Evolutionary conservation across 2,113 vertebrate species (phyloP).

Genomic region (Microtus montanus): DNA sequence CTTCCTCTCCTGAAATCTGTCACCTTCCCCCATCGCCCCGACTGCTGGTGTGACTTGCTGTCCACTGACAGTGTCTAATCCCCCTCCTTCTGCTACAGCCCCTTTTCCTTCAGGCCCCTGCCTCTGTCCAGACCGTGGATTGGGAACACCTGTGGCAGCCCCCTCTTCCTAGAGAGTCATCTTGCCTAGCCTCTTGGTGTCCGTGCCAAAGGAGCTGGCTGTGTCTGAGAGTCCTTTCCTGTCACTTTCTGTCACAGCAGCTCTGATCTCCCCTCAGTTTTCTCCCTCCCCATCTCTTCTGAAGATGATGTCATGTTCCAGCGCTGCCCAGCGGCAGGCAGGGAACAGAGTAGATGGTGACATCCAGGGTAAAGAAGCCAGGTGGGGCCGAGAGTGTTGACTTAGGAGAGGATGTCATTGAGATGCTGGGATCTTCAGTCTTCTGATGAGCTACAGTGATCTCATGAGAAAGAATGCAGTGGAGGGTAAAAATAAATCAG

Average conservation of each 20-base stretch:
- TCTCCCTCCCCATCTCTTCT: conserved; percentile 3
- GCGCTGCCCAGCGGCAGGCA: conserved; percentile 19
- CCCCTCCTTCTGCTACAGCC: background rate
- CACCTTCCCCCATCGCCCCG: background rate
- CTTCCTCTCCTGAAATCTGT: background rate
- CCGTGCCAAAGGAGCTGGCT: background rate
- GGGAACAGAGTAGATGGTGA: conserved; percentile 56
- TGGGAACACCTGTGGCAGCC: background rate
- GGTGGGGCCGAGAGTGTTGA: background rate
- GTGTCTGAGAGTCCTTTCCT: background rate
- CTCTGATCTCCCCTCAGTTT: background rate
- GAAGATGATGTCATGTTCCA: conserved; percentile 71
- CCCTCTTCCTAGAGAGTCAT: background rate
- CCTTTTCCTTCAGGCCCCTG: background rate
- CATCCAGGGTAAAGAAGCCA: conserved; percentile 48
- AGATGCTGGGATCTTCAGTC: conserved; percentile 53
- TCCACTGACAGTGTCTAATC: background rate
- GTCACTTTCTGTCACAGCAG: background rate
- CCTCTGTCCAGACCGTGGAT: background rate
- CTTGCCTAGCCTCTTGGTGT: background rate
- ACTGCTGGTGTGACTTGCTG: background rate
- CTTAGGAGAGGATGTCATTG: conserved; percentile 35
- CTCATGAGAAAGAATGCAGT: conserved; percentile 61
- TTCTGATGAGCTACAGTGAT: conserved; percentile 69
- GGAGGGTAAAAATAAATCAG: conserved; percentile 73